These are phyloP conservation scores for Indicator indicator DNA, from an alignment of 2,113 vertebrate species.

Conservation along the genomic window DNA sequence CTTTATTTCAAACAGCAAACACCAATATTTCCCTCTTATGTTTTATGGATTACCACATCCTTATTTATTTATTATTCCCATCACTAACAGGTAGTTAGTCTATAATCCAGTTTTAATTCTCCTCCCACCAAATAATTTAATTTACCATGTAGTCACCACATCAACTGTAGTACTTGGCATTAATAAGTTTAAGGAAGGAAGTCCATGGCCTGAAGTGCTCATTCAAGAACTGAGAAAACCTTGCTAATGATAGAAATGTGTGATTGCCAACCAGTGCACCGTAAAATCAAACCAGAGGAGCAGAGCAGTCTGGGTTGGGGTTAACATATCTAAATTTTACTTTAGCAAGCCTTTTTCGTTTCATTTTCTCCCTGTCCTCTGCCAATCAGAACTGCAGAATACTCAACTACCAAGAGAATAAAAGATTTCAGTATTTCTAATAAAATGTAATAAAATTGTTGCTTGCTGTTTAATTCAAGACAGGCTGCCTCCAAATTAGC, in stretches of 20 bases:
- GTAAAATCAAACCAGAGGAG: background rate
- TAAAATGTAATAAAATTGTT: background rate
- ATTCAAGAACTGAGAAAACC: conserved; percentile 1
- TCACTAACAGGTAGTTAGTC: background rate
- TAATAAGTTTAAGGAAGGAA: conserved; percentile 21
- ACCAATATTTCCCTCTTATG: background rate
- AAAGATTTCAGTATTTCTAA: background rate
- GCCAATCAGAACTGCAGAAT: background rate
- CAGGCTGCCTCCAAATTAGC: too few relatives aligned
- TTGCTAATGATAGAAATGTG: background rate
- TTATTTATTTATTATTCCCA: background rate
- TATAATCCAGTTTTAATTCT: background rate
- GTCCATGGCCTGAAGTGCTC: conserved; percentile 26
- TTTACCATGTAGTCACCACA: conserved; percentile 21
- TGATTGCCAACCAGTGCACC: background rate
- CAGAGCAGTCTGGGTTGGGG: background rate
- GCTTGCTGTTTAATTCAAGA: background rate
- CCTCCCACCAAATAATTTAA: background rate
- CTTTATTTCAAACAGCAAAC: conserved; percentile 34
- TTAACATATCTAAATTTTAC: background rate
- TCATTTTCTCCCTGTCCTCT: background rate
- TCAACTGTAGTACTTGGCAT: background rate
- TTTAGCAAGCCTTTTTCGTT: background rate
- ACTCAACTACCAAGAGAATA: background rate
- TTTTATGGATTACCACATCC: conserved; percentile 34